Conservation (phyloP, 1,140 invertebrate species). For the Drosophila nasuta region DNA sequence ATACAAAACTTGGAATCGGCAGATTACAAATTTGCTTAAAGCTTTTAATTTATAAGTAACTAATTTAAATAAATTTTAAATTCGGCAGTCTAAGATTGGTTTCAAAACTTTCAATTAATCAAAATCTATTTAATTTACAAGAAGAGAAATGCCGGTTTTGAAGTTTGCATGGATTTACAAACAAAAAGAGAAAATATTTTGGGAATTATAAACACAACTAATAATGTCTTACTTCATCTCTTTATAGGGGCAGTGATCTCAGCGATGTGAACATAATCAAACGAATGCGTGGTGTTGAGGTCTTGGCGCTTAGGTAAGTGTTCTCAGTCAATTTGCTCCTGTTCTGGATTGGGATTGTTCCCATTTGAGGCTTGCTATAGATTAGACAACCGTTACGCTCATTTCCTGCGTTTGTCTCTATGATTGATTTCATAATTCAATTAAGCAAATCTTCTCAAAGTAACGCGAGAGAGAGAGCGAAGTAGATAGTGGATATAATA, state of each 20-base stretch:
- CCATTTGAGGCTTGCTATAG: slow-evolving; percentile 14
- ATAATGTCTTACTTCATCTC: slow-evolving; percentile 44
- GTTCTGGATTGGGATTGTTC: no score
- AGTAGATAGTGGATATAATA: slow-evolving; percentile 17
- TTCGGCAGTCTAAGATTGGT: no score
- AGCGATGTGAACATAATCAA: slow-evolving; percentile 91
- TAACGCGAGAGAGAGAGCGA: not conserved
- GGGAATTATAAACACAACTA: slow-evolving; percentile 21
- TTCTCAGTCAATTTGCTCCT: slow-evolving; percentile 2
- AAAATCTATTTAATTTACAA: no score
- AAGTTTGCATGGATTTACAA: not conserved
- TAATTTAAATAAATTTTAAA: no score
- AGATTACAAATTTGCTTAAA: no score
- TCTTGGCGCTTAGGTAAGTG: slow-evolving; percentile 91
- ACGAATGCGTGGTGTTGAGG: slow-evolving; percentile 92
- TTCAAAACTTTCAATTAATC: no score
- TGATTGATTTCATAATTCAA: slow-evolving; percentile 50
- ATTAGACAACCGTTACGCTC: slow-evolving; percentile 25
- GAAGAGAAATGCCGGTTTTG: not conserved
- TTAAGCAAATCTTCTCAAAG: slow-evolving; percentile 29
- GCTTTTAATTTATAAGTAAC: no score
- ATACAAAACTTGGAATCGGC: no score
- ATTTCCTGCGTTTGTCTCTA: slow-evolving; percentile 41
- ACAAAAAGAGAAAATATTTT: not conserved
- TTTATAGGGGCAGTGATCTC: slow-evolving; percentile 92